These are phyloP conservation scores for Ectemnius continuus DNA, from an alignment of 2,888 invertebrate species.

Conservation along the genomic window DNA sequence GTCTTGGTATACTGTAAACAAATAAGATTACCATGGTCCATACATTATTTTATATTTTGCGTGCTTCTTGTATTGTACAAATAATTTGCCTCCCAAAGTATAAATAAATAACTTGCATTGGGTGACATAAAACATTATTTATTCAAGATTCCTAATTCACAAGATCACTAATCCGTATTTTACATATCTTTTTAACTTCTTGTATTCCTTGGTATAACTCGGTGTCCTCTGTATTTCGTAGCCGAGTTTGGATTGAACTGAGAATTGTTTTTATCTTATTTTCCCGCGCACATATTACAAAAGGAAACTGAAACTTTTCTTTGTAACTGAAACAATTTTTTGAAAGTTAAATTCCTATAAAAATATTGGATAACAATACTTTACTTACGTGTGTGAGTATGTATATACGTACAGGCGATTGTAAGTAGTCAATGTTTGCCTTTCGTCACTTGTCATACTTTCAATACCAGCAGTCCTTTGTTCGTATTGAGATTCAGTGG, in stretches of 20 bases:
- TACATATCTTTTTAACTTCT: conserved; percentile 86
- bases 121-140: not conserved
- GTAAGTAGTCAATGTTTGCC: conserved; percentile 78
- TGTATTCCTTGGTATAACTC: conserved; percentile 82
- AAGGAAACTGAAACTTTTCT: conserved; percentile 84
- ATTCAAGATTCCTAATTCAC: conserved; percentile 67
- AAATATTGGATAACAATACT: not conserved
- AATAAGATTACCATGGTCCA: not conserved
- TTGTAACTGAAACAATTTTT: conserved; percentile 79
- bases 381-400: not conserved
- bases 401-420: conserved; percentile 73
- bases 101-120: not conserved
- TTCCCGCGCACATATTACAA: conserved; percentile 84
- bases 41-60: conserved; percentile 7
- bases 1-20: conserved; percentile 82
- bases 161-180: conserved; percentile 81
- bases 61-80: conserved; percentile 7
- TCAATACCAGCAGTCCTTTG: conserved; percentile 81
- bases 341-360: not conserved
- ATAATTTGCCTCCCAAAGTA: not conserved
- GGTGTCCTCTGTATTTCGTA: conserved; percentile 79
- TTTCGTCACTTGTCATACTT: conserved; percentile 80
- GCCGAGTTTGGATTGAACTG: conserved; percentile 79
- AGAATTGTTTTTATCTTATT: conserved; percentile 82
- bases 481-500: conserved; percentile 81